Conservation (phyloP, 2,888 invertebrate species). For the Lissocephala sabroskyi region DNA sequence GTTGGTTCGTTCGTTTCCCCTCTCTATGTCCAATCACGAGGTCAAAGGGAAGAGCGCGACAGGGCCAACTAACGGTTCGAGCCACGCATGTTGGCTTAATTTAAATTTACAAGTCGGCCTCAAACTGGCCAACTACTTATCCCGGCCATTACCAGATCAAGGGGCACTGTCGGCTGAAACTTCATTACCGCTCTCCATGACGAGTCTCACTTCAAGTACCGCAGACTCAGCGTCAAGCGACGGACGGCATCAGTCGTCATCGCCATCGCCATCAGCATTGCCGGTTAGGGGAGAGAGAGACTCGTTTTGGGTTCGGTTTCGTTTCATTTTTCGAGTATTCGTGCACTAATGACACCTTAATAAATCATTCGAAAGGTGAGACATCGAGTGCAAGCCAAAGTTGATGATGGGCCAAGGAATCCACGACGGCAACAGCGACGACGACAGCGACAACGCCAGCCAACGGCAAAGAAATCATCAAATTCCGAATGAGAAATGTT, state of each 20-base stretch:
- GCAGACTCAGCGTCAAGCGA: slow-evolving; percentile 40
- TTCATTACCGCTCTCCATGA: slow-evolving; percentile 60
- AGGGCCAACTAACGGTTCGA: slow-evolving; percentile 41
- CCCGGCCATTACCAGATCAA: slow-evolving; percentile 61
- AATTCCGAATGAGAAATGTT: slow-evolving; percentile 48
- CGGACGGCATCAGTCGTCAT: neutral
- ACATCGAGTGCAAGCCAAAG: slow-evolving; percentile 64
- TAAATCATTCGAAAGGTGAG: slow-evolving; percentile 71
- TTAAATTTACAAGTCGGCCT: slow-evolving; percentile 56
- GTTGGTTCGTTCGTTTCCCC: too few relatives aligned
- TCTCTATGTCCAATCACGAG: slow-evolving; percentile 37
- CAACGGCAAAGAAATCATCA: slow-evolving; percentile 13
- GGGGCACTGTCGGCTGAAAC: slow-evolving; percentile 44
- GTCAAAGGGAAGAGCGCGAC: slow-evolving; percentile 16
- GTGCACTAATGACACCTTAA: slow-evolving; percentile 70
- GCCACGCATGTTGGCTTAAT: slow-evolving; percentile 44
- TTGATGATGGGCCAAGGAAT: slow-evolving; percentile 53
- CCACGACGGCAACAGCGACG: too few relatives aligned
- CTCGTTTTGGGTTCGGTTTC: slow-evolving; percentile 46
- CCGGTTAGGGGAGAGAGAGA: slow-evolving; percentile 13
- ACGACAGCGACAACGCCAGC: too few relatives aligned
- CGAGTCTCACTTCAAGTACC: slow-evolving; percentile 28
- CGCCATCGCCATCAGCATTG: slow-evolving; percentile 11
- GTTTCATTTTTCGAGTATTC: slow-evolving; percentile 59
- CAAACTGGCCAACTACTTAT: slow-evolving; percentile 58